Evolutionary conservation across 2,888 invertebrate genomes (phyloP), one percentile per base, ranked within the genome.

Genomic region (Doris montereyensis): DNA sequence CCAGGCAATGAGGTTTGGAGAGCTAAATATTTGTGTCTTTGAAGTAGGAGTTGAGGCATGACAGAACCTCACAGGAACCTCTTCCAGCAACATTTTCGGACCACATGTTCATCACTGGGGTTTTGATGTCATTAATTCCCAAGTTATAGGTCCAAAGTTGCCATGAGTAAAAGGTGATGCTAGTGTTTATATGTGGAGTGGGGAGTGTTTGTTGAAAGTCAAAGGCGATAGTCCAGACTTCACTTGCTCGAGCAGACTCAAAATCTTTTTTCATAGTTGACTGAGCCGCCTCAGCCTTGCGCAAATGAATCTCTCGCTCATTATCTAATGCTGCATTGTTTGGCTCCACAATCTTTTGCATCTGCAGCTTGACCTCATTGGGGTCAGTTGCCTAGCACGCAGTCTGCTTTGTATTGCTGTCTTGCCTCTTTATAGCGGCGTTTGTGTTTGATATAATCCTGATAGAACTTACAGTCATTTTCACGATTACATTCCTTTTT

Each of bases 191-290:
- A 72, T 72, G 72, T 35, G 72, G 72, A 26, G 72, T 72, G 35
- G 72, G 57, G 41, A 72, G 72, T 35, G 41, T 41, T 28, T 72
- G 72, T 41, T 72, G 57, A 24, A 72, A 72, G 72, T 72, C 72
- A 41, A 72, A 68, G 5, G 30, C 68, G 1, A 72, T 72, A 72
- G 41, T 34, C 57, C n/a, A 72, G 28, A 26, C 24, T 24, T 0
- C 24, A 2, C 28, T 72, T 24, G 34, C 21, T 8, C 10, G 0
- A 0, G 34, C 35, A n/a, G 32, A 30, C 21, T 24, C 32, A 35
- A 72, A 35, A 35, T 72, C 72, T 5, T 35, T 2, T 41, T 35
- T 72, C 72, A 72, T 72, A n/a, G 13, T 35, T 8, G 8, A n/a
- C 17, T 35, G 72, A 34, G 32, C 57, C 28, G 72, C 57, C 21